Conservation (phyloP, 2,113 vertebrate genomes). For the Okapia johnstoni region DNA sequence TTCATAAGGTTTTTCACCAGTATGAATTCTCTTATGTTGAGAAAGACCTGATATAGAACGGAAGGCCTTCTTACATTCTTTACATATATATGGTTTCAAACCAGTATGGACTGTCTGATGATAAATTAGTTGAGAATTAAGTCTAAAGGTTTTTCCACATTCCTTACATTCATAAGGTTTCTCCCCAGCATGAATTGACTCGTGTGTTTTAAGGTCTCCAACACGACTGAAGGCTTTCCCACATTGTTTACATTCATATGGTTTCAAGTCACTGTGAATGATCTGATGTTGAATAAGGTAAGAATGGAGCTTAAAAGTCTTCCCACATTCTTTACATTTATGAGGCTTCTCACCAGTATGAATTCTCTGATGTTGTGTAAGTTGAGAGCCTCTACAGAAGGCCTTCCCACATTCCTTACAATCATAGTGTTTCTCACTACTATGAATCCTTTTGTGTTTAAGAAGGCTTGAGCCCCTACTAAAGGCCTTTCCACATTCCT, state of each 20-base stretch:
- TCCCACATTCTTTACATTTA: slow-evolving; percentile 57
- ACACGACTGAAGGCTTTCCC: slow-evolving; percentile 52
- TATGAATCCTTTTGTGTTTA: slow-evolving; percentile 66
- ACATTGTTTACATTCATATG: slow-evolving; percentile 55
- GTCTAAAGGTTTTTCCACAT: slow-evolving; percentile 52
- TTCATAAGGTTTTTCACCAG: slow-evolving; percentile 7
- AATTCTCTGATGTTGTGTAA: slow-evolving; percentile 66
- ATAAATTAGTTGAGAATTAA: slow-evolving; percentile 48
- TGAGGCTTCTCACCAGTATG: slow-evolving; percentile 65
- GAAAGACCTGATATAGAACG: slow-evolving; percentile 44
- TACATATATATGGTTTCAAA: slow-evolving; percentile 44
- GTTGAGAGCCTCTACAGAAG: slow-evolving; percentile 59
- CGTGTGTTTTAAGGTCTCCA: slow-evolving; percentile 44
- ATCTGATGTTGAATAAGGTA: slow-evolving; percentile 53
- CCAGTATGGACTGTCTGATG: slow-evolving; percentile 52
- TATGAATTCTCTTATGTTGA: slow-evolving; percentile 45
- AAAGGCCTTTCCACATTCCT: slow-evolving; percentile 66
- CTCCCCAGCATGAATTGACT: slow-evolving; percentile 48
- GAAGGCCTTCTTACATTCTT: slow-evolving; percentile 54
- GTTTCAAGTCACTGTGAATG: slow-evolving; percentile 59
- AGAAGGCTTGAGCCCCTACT: slow-evolving; percentile 60
- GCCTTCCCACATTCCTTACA: slow-evolving; percentile 66
- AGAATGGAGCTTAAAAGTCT: slow-evolving; percentile 64
- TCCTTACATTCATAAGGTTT: slow-evolving; percentile 47
- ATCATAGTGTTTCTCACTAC: slow-evolving; percentile 58